Evolutionary conservation across 2,797 vertebrate species (phyloP).

Genomic region (Allobates femoralis): DNA sequence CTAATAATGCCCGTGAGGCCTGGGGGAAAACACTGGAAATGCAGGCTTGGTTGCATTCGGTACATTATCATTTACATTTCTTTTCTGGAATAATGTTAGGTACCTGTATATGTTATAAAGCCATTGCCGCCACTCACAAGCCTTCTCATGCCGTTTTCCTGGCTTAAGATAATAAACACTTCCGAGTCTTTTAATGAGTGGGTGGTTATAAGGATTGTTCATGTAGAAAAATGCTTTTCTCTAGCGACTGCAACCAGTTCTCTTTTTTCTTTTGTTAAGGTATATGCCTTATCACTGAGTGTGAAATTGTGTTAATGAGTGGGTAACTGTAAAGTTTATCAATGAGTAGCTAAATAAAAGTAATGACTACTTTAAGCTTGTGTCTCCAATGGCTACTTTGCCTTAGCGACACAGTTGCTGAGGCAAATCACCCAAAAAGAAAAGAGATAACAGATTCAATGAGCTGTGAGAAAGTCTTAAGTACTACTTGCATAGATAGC

Average conservation of each 20-base stretch:
- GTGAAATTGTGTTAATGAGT: conserved; percentile 40
- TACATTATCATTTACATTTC: conserved; percentile 20
- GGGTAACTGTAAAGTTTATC: conserved; percentile 28
- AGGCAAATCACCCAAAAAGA: conserved; percentile 17
- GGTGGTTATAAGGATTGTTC: conserved; percentile 48
- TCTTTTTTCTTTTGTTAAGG: conserved; percentile 2
- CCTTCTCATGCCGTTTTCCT: background rate
- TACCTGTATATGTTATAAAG: conserved; percentile 1
- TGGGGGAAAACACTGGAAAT: background rate
- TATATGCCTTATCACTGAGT: conserved; percentile 28
- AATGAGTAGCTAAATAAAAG: conserved; percentile 41
- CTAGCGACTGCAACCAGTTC: background rate
- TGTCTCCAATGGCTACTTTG: conserved; percentile 34
- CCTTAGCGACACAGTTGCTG: conserved; percentile 29
- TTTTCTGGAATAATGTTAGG: background rate
- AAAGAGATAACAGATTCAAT: conserved; percentile 27
- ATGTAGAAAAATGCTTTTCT: conserved; percentile 49
- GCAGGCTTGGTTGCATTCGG: background rate
- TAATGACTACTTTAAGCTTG: conserved; percentile 24
- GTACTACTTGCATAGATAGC: conserved; percentile 26
- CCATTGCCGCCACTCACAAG: background rate
- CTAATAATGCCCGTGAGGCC: background rate
- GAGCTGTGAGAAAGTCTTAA: conserved; percentile 52
- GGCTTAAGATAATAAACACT: conserved; percentile 33
- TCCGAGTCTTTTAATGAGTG: conserved; percentile 20